phyloP scores from a whole-genome alignment of 2,888 invertebrate genomes.

The Linnaemya vulpina region DNA sequence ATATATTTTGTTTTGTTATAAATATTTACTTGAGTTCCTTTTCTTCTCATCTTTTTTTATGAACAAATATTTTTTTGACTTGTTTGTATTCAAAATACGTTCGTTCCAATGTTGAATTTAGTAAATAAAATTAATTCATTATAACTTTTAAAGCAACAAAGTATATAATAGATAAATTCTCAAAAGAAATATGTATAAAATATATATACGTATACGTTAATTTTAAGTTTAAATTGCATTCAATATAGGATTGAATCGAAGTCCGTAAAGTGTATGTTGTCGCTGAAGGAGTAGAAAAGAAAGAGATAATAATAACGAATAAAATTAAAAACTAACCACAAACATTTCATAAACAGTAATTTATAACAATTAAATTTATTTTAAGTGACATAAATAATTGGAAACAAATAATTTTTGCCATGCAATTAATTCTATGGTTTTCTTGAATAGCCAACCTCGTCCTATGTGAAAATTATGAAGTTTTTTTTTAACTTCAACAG shows the following conservation, averaged over 20 bases:
- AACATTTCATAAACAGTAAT: slow-evolving; percentile 33
- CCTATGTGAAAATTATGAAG: background rate
- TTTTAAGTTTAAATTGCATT: slow-evolving; percentile 60
- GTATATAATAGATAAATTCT: slow-evolving; percentile 59
- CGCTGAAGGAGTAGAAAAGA: slow-evolving; percentile 74
- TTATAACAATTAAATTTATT: background rate
- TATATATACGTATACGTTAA: slow-evolving; percentile 52
- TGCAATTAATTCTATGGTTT: background rate
- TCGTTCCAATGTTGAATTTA: slow-evolving; percentile 14
- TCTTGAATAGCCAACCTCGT: background rate
- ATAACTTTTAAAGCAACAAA: slow-evolving; percentile 56
- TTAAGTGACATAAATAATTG: background rate
- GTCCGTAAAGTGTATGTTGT: slow-evolving; percentile 78
- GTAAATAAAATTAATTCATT: slow-evolving; percentile 22
- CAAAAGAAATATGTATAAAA: slow-evolving; percentile 52
- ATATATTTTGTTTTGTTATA: slow-evolving; percentile 30
- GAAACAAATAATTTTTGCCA: background rate
- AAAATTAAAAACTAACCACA: slow-evolving; percentile 44
- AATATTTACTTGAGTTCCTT: slow-evolving; percentile 39
- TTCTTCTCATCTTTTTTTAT: background rate
- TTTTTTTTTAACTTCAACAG: background rate
- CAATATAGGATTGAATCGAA: slow-evolving; percentile 75
- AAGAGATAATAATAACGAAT: slow-evolving; percentile 68
- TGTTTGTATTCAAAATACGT: slow-evolving; percentile 65
- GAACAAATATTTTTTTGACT: slow-evolving; percentile 24